Percentiles rank a stretch among this genome's conserved stretches.
Evolutionary conservation across 1,140 invertebrate species (phyloP).

Genomic region (Antheraea mylitta): DNA sequence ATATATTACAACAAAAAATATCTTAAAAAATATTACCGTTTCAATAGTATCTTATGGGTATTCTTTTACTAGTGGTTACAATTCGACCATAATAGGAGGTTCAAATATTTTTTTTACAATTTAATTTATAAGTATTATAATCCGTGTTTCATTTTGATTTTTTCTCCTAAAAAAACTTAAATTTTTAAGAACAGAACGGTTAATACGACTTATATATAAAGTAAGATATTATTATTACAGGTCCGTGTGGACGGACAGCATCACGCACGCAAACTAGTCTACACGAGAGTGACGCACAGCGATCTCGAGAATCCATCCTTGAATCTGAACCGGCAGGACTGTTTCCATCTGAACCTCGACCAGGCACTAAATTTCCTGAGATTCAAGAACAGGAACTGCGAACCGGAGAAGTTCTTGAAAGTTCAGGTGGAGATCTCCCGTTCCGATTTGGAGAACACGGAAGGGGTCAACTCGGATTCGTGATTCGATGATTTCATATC

Average conservation of each 20-base stretch:
- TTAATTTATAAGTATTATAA: no score
- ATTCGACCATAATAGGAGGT: no score
- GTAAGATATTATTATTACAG: conserved; percentile 19
- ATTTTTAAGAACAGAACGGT: no score
- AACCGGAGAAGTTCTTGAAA: conserved; percentile 48
- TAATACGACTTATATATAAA: no score
- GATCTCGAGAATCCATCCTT: conserved; percentile 53
- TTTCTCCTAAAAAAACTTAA: no score
- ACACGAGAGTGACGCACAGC: conserved; percentile 55
- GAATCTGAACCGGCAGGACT: conserved; percentile 53
- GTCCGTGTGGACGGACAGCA: conserved; percentile 46
- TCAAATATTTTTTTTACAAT: no score
- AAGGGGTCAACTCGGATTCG: conserved; percentile 20
- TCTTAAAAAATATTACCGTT: no score
- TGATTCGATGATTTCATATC: conserved; percentile 15
- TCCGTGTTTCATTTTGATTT: no score
- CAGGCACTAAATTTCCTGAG: conserved; percentile 57
- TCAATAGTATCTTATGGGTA: no score
- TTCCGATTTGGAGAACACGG: conserved; percentile 19
- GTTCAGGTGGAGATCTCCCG: conserved; percentile 47
- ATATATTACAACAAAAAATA: no score
- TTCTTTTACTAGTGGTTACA: no score
- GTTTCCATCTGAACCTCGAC: conserved; percentile 62
- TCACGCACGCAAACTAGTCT: conserved; percentile 44
- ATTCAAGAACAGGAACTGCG: conserved; percentile 42